These are phyloP conservation scores for Scotopteryx bipunctaria DNA, from an alignment of 2,888 invertebrate species.

Conservation along the genomic window DNA sequence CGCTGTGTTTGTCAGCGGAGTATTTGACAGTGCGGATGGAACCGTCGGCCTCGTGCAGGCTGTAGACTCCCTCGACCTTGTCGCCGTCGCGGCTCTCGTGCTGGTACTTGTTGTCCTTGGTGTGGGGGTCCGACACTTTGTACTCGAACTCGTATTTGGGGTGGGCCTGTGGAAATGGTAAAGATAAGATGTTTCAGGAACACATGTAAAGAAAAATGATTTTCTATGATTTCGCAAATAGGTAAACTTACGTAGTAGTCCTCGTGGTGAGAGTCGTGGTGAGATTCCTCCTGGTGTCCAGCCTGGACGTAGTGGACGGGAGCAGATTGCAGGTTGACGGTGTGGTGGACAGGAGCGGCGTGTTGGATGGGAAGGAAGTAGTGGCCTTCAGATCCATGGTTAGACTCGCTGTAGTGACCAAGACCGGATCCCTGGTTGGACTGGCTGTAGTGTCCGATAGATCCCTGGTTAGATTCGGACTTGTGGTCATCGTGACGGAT, in stretches of 20 bases:
- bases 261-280: slow-evolving; percentile 47
- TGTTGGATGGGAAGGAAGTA: slow-evolving; percentile 43
- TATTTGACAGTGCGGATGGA: slow-evolving; percentile 66
- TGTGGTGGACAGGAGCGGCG: slow-evolving; percentile 45
- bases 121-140: slow-evolving; percentile 79
- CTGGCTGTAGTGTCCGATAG: slow-evolving; percentile 35
- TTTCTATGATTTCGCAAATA: neutral
- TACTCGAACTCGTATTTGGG: slow-evolving; percentile 81
- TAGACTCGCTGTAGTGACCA: slow-evolving; percentile 33
- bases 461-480: slow-evolving; percentile 25
- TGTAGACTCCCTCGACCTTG: slow-evolving; percentile 72
- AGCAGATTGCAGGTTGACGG: slow-evolving; percentile 39
- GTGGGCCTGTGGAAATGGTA: slow-evolving; percentile 69
- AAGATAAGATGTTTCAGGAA: no score
- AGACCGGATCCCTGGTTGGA: slow-evolving; percentile 18
- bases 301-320: slow-evolving; percentile 39
- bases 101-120: slow-evolving; percentile 82
- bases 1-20: slow-evolving; percentile 73
- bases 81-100: slow-evolving; percentile 81
- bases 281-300: slow-evolving; percentile 36
- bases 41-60: slow-evolving; percentile 58
- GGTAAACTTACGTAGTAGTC: slow-evolving; percentile 57
- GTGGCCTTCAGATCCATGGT: slow-evolving; percentile 26
- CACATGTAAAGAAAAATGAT: no score
- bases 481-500: slow-evolving; percentile 39